Base-by-base conservation (phyloP, 2,113 vertebrate species). In the Anas platyrhynchos region DNA sequence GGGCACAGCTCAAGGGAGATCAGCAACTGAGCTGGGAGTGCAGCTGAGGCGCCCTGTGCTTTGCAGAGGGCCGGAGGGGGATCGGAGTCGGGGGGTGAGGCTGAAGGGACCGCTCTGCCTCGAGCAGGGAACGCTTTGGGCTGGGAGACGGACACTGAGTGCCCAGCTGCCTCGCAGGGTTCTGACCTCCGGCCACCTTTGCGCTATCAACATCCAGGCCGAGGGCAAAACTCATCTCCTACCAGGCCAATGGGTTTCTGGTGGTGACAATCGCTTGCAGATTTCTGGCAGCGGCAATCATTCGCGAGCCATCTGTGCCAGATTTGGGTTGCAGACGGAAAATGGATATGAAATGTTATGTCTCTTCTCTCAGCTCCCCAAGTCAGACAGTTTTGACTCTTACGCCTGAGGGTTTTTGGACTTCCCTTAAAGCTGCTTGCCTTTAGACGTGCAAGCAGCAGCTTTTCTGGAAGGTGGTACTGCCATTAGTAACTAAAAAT, bases 1-100 rank as follows among this genome's bases (percentile, higher is more conserved):
- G 94, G 75, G 77, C 95, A 52, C 72, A 91, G 72, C 95, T 93
- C 83, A 29, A 31, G 93, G 88, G 93, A 97, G 62, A 84, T 54
- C 11, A 92, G 88, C 56, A 25, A 20, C 69, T 87, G 86, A 86
- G 58, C 92, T 1, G 4, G 46, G 46, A 34, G 12, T 17, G 68
- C 72, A 90, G 58, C 32, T 44, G 34, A 3, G 6, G 44, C 1
- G 0, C 83, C 11, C 23, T 52, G 78, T 68, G 68, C 85, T 83
- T 46, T 86, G 41, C 81, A 48, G 77, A 1, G 65, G 78, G 91
- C 69, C 31, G 43, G 23, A 32, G 62, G 58, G 65, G 43, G 58
- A 17, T 72, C 71, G 38, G 14, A 74, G 41, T 22, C 4, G 58
- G 41, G 36, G 26, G 9, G 26, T 38, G 69, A 38, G 69, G 58